Evolutionary conservation across 1,140 invertebrate species (phyloP), one percentile per base, ranked within the genome.

Genomic region (Drosophila novamexicana): DNA sequence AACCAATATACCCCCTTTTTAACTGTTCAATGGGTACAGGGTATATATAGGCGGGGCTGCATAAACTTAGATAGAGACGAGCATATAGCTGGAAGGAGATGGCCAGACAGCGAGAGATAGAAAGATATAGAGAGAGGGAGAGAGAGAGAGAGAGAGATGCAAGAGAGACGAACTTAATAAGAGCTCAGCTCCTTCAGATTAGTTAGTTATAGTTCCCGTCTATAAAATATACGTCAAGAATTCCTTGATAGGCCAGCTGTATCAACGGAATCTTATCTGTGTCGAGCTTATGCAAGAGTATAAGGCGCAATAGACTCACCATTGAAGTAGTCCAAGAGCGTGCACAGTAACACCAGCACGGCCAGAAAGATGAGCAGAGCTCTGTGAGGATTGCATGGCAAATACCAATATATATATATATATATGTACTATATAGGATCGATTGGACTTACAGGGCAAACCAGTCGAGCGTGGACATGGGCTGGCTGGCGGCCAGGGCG

Each of bases 381-480:
- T 1, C 83, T 83, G 22, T 29, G 45, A 2, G 62, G 45, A n/a
- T 36, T 7, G 10, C 7, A 3, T 18, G 18, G 18, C 2, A n/a
- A 0, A 7, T 29, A 4, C 5, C 22, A 6, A 32, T 36, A 16
- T 22, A 50, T 6, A 37, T 36, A 37, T 54, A 7, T 56, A 56
- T 22, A 22, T 52, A 32, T 6, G 1, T 12, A 18, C 18, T 7
- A 18, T 0, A 39, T 18, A 1, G 6, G n/a, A 6, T 39, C 7
- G 37, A 39, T 10, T 42, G 0, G 47, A 86, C 86, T 90, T 64
- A 90, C 86, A 91, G 50, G 0, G 82, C 82, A 54, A 88, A 76
- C 88, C 88, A 86, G 29, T 90, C 86, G 3, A 90, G 58, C 8
- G 37, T 63, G 0, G 39, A 40, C 50, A 91, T 49, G 0, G 76